phyloP scores from a whole-genome alignment of 1,140 invertebrate species.

The Heliconius eleuchia region DNA sequence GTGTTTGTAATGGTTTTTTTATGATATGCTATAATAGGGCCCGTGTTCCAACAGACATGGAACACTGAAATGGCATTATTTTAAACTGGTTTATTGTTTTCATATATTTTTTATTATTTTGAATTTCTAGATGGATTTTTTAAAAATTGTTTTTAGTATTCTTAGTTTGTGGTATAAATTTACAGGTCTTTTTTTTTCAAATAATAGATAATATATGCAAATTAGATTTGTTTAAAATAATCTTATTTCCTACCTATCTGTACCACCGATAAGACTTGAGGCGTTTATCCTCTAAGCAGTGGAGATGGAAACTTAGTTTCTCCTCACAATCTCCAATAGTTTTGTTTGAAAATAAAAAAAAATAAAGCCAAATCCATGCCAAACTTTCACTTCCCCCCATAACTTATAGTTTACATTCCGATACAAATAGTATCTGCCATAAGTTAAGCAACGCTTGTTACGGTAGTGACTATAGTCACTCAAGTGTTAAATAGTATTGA shows the following conservation, averaged over 20 bases:
- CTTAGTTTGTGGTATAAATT: neutral
- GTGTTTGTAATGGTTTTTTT: constrained; percentile 15
- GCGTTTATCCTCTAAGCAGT: constrained; percentile 41
- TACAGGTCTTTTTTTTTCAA: neutral
- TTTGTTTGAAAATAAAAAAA: constrained; percentile 47
- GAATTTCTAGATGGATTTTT: neutral
- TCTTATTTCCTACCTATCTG: constrained; percentile 10
- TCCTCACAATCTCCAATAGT: constrained; percentile 37
- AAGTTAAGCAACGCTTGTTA: neutral
- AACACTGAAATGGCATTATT: constrained; percentile 13
- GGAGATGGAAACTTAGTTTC: constrained; percentile 56
- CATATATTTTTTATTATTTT: constrained; percentile 6
- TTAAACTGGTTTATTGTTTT: constrained; percentile 17
- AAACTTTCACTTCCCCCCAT: constrained; percentile 41
- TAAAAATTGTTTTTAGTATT: neutral
- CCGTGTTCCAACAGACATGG: neutral
- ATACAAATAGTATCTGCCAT: constrained; percentile 16
- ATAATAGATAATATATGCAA: neutral
- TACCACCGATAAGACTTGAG: constrained; percentile 47
- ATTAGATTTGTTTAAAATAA: neutral
- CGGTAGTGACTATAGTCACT: too few relatives aligned
- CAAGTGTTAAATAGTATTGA: neutral
- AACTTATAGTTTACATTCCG: constrained; percentile 38
- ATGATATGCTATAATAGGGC: neutral
- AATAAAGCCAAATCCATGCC: constrained; percentile 57